Base-by-base conservation (phyloP, 2,888 invertebrate genomes). In the Rutpela maculata region DNA sequence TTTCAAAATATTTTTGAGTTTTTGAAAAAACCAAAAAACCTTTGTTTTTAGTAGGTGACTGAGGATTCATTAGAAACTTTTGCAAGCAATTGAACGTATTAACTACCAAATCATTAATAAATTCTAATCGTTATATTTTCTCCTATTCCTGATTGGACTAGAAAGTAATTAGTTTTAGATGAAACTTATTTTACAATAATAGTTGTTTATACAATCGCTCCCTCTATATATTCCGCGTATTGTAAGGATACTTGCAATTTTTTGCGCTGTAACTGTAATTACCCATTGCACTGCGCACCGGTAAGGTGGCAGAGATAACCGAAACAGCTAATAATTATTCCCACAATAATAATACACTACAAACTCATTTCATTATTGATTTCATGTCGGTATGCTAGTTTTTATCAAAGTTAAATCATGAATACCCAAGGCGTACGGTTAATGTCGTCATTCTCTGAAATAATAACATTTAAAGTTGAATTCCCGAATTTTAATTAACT, bases 401-500 rank as follows among this genome's bases (percentile, higher is more conserved):
- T 83, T 84, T 84, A 81, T 82, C 80, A 79, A 79, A 80, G 79
- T 75, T 60, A 31, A 81, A 83, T 84, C 83, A 81, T 81, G 81
- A 83, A 84, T 83, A 83, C 81, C 74, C 77, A 80, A 76, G 77
- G 50, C 78, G 80, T 72, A 80, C 78, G 68, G 62, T 80, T 82
- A 82, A 73, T 75, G 81, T 78, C 73, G 76, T 73, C 78, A 78
- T 85, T 85, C 85, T 80, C 82, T 85, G 85, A 85, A 85, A 85
- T 85, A 83, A 84, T 85, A 85, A 85, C 84, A 83, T 84, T 85
- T 85, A 85, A 84, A 82, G 79, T 78, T 80, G 82, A 79, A 85
- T 85, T 86, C 86, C 86, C 86, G 86, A 87, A 86, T 87, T 86
- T 86, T 85, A 87, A 87, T 86, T 86, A 86, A 86, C 80, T 86